Evolutionary conservation across 2,113 vertebrate genomes (phyloP), one percentile per base, ranked within the genome.

Genomic region (Pithys albifrons): DNA sequence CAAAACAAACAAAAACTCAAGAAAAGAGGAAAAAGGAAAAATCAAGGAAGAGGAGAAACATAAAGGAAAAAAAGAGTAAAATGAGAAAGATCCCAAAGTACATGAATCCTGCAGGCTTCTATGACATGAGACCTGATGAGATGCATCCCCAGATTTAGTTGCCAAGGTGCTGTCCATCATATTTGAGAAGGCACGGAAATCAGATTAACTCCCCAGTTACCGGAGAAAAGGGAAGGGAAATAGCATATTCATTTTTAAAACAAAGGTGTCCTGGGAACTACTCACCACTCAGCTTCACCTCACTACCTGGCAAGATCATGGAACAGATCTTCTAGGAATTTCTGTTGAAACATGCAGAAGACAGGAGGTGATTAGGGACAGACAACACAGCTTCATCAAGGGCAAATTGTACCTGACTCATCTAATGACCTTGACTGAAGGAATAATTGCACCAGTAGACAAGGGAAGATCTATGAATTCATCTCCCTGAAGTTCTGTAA

Each of bases 1-100:
- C 39, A 41, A 41, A 41, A 41, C 41, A 41, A 41, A 41, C 41
- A 41, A 41, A 41, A 41, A 41, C 12, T 12, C 6, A 6, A 18
- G 41, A 41, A 4, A 3, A 6, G 7, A 12, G 1, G 0, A 17
- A 54, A 6, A 8, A 13, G 1, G 1, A 14, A 54, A 12, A 16
- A 9, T 3, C 10, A 9, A 13, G 0, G 1, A 39, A 39, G 15
- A 6, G 3, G 3, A 15, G 3, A 52, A 81, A 72, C 64, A 58
- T 3, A 25, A 57, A 14, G 18, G 7, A 3, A 33, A 49, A 69
- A 71, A 4, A 3, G 0, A 1, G 4, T 37, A 22, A 12, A 64
- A 48, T 6, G 69, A 31, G 22, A 23, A 55, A 66, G 83, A 14
- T 22, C 5, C 1, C 2, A 28, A 59, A 62, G 78, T 70, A 59